Percentiles rank a stretch among this genome's conserved stretches.
These are phyloP conservation scores for Buceros bicornis DNA, from an alignment of 2,797 vertebrate species.

Conservation along the genomic window DNA sequence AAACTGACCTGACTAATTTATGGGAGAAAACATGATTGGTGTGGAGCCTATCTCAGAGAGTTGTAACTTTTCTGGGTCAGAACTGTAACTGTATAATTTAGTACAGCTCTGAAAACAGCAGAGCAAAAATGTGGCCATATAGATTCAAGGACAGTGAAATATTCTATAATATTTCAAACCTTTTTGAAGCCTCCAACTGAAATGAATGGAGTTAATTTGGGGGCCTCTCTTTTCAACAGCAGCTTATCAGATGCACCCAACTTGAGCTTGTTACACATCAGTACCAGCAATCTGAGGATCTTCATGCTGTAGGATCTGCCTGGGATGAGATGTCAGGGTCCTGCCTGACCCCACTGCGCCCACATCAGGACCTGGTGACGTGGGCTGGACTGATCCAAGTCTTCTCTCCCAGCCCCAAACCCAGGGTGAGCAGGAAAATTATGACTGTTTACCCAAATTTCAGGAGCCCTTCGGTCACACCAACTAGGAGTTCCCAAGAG, in stretches of 20 bases:
- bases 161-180: background rate
- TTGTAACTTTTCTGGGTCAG: background rate
- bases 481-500: background rate
- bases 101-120: background rate
- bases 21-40: background rate
- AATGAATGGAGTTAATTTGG: background rate
- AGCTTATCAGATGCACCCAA: background rate
- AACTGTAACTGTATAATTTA: background rate
- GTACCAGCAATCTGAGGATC: background rate
- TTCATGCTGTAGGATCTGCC: background rate
- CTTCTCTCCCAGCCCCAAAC: background rate
- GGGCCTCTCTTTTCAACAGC: background rate
- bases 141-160: background rate
- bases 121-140: background rate
- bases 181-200: background rate
- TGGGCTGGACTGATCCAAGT: background rate
- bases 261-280: background rate
- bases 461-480: background rate
- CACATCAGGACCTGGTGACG: background rate
- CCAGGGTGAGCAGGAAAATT: background rate
- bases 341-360: background rate
- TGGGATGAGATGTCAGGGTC: background rate
- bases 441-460: background rate
- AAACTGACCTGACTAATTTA: background rate
- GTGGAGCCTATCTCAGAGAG: background rate